Evolutionary conservation across 2,888 invertebrate genomes (phyloP), one percentile per base, ranked within the genome.

Genomic region (Oscheius sp.): DNA sequence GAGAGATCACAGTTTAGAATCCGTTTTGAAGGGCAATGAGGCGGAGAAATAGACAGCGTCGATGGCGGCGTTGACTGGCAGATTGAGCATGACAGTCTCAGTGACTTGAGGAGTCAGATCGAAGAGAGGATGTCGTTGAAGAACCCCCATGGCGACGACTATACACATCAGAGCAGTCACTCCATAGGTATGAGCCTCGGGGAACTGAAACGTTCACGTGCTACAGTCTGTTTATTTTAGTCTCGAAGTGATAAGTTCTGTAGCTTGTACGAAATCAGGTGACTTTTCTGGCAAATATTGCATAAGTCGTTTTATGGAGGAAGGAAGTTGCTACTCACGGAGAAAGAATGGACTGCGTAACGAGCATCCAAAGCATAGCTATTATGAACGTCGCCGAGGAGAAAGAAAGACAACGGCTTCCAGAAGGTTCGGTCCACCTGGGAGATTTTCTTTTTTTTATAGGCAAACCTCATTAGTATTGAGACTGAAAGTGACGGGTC

Each of bases 121-220:
- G 51, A 69, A 76, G 2, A 59, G 33, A 9, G 76, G 76, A n/a
- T 33, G 50, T 17, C 32, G 57, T 14, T 62, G 57, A 8, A 65
- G 41, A 0, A 73, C 51, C 22, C 72, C 72, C 50, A 77, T 74
- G 2, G 77, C 71, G 38, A 77, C 70, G 8, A 74, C 47, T 17
- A 74, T 68, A 17, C 72, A 71, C 70, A 77, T 63, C 30, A 77
- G 50, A 14, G 77, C 77, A 2, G 77, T 77, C 9, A 77, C 67
- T 32, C 77, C 77, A 41, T 67, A 77, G 2, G 77, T 77, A 5
- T 71, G 65, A 8, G 68, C 70, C 12, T 74, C 71, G 14, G 57
- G 49, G 56, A 70, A 66, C 70, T 70, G 38, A 30, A 67, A 54
- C n/a, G n/a, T n/a, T n/a, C n/a, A n/a, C n/a, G n/a, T n/a, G n/a